Conservation (phyloP, 2,113 vertebrate genomes). For the Capreolus pygargus region DNA sequence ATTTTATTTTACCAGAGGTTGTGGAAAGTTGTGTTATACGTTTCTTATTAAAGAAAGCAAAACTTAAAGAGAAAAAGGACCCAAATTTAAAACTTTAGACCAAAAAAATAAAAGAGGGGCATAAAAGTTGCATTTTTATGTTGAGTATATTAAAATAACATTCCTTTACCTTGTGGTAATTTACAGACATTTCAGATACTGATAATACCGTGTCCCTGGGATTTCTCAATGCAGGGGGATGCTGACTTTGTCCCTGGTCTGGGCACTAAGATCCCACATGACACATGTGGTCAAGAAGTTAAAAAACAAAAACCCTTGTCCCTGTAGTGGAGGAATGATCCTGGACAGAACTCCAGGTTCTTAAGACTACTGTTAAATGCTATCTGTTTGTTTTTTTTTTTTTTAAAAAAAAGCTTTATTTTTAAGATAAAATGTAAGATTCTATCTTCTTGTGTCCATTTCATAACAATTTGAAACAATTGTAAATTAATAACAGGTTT, state of each 20-base stretch:
- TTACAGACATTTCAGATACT: neutral
- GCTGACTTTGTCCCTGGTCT: neutral
- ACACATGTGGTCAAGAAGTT: neutral
- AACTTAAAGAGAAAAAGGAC: neutral
- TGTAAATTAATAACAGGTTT: constrained; percentile 24
- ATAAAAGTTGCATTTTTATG: constrained; percentile 38
- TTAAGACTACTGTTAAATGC: constrained; percentile 6
- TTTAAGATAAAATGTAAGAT: constrained; percentile 3
- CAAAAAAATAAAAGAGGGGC: neutral
- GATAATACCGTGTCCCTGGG: neutral
- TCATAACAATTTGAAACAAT: constrained; percentile 38
- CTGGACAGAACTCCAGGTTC: neutral
- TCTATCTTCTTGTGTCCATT: constrained; percentile 9
- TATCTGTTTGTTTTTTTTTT: neutral
- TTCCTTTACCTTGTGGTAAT: constrained; percentile 11
- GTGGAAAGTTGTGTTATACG: neutral
- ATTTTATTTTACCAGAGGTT: constrained; percentile 1
- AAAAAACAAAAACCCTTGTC: neutral
- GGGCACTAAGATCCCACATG: neutral
- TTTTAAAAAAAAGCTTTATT: neutral
- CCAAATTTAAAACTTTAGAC: neutral
- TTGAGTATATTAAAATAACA: constrained; percentile 23
- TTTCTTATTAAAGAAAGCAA: constrained; percentile 9
- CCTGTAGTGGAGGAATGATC: neutral
- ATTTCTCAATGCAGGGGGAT: neutral